These are phyloP conservation scores for Rhimphoctona megacephalus DNA, from an alignment of 2,888 invertebrate species.

Conservation along the genomic window DNA sequence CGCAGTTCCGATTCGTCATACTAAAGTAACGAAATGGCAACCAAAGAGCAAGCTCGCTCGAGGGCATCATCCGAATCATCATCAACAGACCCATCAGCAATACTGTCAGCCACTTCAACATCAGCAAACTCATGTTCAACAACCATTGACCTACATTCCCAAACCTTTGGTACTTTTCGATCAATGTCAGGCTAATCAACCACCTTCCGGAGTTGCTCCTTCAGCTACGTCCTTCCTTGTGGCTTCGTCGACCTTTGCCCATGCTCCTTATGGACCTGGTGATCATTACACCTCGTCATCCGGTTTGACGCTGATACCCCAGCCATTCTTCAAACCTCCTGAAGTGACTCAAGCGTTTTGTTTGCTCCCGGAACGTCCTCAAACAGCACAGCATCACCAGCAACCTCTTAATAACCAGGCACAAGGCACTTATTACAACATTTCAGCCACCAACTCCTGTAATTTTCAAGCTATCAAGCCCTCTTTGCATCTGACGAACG, in stretches of 20 bases:
- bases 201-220: conserved; percentile 64
- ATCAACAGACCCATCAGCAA: conserved; percentile 70
- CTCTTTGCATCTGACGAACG: conserved; percentile 72
- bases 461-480: conserved; percentile 76
- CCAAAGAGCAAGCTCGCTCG: conserved; percentile 76
- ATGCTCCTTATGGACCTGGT: conserved; percentile 72
- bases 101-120: conserved; percentile 65
- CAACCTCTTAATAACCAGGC: conserved; percentile 62
- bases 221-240: conserved; percentile 75
- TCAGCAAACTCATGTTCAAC: conserved; percentile 57
- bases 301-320: conserved; percentile 75
- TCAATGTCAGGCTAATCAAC: conserved; percentile 71
- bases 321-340: conserved; percentile 78
- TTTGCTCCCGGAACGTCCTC: conserved; percentile 76
- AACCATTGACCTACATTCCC: conserved; percentile 73
- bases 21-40: conserved; percentile 78
- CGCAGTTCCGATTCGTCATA: conserved; percentile 64
- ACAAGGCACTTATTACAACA: conserved; percentile 76
- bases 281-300: conserved; percentile 77
- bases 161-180: conserved; percentile 78
- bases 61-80: conserved; percentile 74
- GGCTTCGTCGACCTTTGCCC: conserved; percentile 76
- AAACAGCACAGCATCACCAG: conserved; percentile 70
- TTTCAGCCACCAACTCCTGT: conserved; percentile 74
- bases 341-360: conserved; percentile 77